Evolutionary conservation across 2,797 vertebrate species (phyloP).

Genomic region (Amblyopsis hoosieri): DNA sequence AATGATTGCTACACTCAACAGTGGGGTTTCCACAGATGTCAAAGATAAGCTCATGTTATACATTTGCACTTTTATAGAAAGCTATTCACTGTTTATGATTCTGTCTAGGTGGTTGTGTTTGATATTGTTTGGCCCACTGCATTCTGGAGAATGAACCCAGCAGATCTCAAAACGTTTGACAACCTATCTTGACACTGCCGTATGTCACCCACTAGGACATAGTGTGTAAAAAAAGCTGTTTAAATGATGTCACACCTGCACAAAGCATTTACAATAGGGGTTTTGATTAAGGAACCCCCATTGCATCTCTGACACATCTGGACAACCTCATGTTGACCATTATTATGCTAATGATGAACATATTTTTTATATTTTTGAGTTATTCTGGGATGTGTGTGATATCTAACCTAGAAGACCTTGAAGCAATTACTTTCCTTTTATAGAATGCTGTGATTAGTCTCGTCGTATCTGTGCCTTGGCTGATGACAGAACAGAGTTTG

Average conservation of each 20-base stretch:
- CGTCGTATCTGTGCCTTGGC: too few species aligned
- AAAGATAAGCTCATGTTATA: background rate
- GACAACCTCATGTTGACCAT: conserved; percentile 10
- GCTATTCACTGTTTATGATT: background rate
- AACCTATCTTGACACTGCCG: too few species aligned
- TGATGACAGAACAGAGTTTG: too few species aligned
- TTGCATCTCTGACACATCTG: conserved; percentile 13
- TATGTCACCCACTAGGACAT: too few species aligned
- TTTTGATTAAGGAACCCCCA: conserved; percentile 27
- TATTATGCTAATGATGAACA: background rate
- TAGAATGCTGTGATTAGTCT: too few species aligned
- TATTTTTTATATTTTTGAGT: background rate
- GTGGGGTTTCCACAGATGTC: background rate
- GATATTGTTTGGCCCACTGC: background rate
- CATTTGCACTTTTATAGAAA: background rate
- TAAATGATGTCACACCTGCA: conserved; percentile 46
- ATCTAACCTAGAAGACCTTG: too few species aligned
- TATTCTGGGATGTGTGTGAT: too few species aligned
- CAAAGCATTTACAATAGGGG: conserved; percentile 2
- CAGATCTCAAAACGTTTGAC: conserved; percentile 1
- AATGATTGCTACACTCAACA: conserved; percentile 6
- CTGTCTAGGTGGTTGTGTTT: background rate
- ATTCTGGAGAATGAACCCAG: background rate
- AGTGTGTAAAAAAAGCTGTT: conserved; percentile 25
- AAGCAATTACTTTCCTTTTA: too few species aligned